These are phyloP conservation scores for Gastracanthus pulcherrimus DNA, from an alignment of 2,888 invertebrate genomes.

Conservation along the genomic window DNA sequence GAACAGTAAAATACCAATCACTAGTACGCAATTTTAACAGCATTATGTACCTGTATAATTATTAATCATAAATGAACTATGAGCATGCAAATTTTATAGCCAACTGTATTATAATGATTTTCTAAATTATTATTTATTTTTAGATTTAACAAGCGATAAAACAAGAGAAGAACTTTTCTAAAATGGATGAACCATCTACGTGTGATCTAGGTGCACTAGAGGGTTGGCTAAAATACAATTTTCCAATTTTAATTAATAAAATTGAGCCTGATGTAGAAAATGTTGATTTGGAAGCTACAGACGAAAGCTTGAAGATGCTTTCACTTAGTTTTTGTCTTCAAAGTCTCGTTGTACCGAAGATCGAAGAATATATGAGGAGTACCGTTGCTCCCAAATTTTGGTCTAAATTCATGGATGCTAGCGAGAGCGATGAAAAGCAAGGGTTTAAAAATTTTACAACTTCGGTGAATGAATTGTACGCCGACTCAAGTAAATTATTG, in stretches of 20 bases:
- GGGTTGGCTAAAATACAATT: constrained; percentile 50
- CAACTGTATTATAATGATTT: neutral
- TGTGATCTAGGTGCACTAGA: constrained; percentile 15
- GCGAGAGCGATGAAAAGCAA: constrained; percentile 77
- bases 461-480: constrained; percentile 84
- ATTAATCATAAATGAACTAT: neutral
- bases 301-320: constrained; percentile 43
- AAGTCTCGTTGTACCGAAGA: constrained; percentile 76
- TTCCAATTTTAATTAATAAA: constrained; percentile 52
- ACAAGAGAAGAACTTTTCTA: neutral
- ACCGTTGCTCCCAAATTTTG: constrained; percentile 83
- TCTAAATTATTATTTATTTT: neutral
- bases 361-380: constrained; percentile 82
- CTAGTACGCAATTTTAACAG: neutral
- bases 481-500: constrained; percentile 80
- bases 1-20: no score
- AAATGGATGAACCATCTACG: neutral
- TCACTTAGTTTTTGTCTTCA: constrained; percentile 60
- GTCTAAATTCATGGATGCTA: constrained; percentile 81
- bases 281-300: constrained; percentile 41
- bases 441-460: constrained; percentile 84
- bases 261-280: constrained; percentile 28
- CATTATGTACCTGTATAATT: neutral
- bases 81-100: neutral
- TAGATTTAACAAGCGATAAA: neutral